phyloP scores from a whole-genome alignment of 2,113 vertebrate genomes.

The Cyphomyrus plagiostoma region DNA sequence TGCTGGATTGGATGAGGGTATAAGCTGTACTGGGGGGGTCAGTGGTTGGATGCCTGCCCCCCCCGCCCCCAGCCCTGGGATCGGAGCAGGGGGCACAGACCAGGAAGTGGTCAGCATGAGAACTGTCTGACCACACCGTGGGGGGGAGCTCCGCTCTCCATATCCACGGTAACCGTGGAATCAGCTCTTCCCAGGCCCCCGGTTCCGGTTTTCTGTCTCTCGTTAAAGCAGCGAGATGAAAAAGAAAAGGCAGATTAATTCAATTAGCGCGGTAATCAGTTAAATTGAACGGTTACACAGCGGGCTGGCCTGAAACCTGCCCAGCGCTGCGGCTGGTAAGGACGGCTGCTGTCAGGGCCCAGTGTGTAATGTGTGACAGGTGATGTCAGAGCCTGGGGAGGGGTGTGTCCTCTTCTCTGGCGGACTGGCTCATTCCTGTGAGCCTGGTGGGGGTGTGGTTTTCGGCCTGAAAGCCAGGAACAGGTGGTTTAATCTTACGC shows the following conservation, averaged over 20 bases:
- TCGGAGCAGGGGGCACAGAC: background rate
- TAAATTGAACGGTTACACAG: background rate
- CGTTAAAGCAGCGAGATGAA: background rate
- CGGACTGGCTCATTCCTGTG: background rate
- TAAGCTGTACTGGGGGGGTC: constrained; percentile 4
- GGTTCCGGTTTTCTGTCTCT: background rate
- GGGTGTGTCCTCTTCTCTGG: background rate
- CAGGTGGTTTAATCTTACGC: constrained; percentile 17
- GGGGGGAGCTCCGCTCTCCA: background rate
- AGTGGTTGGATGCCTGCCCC: background rate
- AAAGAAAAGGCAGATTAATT: background rate
- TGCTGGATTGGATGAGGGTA: constrained; percentile 13
- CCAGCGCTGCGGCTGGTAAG: background rate
- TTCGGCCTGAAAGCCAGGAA: background rate
- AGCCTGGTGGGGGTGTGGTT: background rate
- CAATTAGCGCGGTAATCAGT: background rate
- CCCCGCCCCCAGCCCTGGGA: background rate
- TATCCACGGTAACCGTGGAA: background rate
- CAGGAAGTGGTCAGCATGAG: background rate
- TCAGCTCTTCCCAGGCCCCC: background rate
- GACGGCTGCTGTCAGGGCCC: background rate
- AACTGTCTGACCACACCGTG: background rate
- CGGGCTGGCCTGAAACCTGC: background rate
- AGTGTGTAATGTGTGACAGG: background rate
- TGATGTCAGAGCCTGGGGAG: background rate